phyloP scores from a whole-genome alignment of 2,888 invertebrate genomes.

The Nebria brevicollis region DNA sequence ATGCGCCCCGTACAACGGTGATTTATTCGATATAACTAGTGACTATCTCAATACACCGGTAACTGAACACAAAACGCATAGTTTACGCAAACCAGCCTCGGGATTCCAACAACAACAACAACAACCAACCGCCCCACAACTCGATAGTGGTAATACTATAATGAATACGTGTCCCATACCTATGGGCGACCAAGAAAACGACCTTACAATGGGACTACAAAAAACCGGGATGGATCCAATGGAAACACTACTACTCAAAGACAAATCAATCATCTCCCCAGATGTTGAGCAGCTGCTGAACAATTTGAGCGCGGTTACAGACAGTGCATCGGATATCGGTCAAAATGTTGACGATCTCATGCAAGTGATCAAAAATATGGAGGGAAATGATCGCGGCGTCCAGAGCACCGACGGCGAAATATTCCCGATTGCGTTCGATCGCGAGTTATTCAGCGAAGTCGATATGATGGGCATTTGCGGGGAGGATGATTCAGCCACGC shows the following conservation, averaged over 20 bases:
- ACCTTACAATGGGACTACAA: slow-evolving; percentile 63
- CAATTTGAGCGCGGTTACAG: slow-evolving; percentile 60
- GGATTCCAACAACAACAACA: slow-evolving; percentile 52
- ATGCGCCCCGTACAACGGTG: slow-evolving; percentile 55
- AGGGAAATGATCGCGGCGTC: slow-evolving; percentile 63
- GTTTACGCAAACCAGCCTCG: slow-evolving; percentile 55
- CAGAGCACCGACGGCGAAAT: slow-evolving; percentile 56
- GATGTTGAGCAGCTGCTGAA: slow-evolving; percentile 77
- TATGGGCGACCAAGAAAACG: slow-evolving; percentile 65
- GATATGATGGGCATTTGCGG: slow-evolving; percentile 67
- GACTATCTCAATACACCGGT: slow-evolving; percentile 25
- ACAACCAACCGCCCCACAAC: slow-evolving; percentile 18
- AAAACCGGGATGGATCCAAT: slow-evolving; percentile 69
- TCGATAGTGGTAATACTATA: slow-evolving; percentile 56
- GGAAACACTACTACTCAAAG: slow-evolving; percentile 68
- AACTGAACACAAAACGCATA: slow-evolving; percentile 39
- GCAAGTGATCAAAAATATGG: slow-evolving; percentile 81
- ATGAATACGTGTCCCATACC: slow-evolving; percentile 67
- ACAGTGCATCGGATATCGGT: slow-evolving; percentile 55
- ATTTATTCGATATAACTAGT: slow-evolving; percentile 51
- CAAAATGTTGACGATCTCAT: slow-evolving; percentile 74
- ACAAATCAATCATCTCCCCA: slow-evolving; percentile 60
- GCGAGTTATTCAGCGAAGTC: slow-evolving; percentile 63
- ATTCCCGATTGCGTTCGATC: slow-evolving; percentile 58
- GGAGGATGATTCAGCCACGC: slow-evolving; percentile 61